Conservation (phyloP, 1,140 invertebrate species). For the Paralvinella palmiformis region DNA sequence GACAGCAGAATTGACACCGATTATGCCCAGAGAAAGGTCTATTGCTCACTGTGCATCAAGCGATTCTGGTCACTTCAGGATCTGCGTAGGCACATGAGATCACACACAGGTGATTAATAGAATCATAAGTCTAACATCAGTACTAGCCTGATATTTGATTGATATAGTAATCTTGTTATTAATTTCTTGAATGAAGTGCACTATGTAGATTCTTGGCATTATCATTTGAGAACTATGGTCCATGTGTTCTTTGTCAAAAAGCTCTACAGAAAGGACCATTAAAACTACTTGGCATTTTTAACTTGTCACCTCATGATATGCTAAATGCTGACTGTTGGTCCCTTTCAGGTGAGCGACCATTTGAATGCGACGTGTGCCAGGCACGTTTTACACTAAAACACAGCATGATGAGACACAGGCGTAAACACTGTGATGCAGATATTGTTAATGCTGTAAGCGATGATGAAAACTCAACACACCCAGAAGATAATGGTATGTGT, state of each 20-base stretch:
- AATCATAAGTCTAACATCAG: constrained; percentile 2
- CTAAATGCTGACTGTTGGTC: not conserved
- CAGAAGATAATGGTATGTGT: too few relatives aligned
- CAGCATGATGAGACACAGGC: constrained; percentile 83
- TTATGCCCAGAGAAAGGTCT: constrained; percentile 79
- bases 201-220: too few relatives aligned
- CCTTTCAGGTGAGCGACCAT: constrained; percentile 39
- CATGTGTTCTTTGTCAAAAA: too few relatives aligned
- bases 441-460: not conserved
- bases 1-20: constrained; percentile 56
- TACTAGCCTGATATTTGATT: too few relatives aligned
- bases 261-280: too few relatives aligned
- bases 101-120: constrained; percentile 38
- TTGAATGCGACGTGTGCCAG: constrained; percentile 56
- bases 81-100: constrained; percentile 79
- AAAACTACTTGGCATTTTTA: too few relatives aligned
- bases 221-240: too few relatives aligned
- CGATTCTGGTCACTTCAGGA: constrained; percentile 89
- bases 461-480: too few relatives aligned
- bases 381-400: constrained; percentile 85
- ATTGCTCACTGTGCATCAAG: constrained; percentile 28
- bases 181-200: too few relatives aligned
- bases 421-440: constrained; percentile 61
- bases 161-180: too few relatives aligned
- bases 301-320: too few relatives aligned